A percentile compares a stretch with the other conserved stretches of the same genome.
Conservation (phyloP, 1,140 invertebrate genomes). For the Lineus longissimus region DNA sequence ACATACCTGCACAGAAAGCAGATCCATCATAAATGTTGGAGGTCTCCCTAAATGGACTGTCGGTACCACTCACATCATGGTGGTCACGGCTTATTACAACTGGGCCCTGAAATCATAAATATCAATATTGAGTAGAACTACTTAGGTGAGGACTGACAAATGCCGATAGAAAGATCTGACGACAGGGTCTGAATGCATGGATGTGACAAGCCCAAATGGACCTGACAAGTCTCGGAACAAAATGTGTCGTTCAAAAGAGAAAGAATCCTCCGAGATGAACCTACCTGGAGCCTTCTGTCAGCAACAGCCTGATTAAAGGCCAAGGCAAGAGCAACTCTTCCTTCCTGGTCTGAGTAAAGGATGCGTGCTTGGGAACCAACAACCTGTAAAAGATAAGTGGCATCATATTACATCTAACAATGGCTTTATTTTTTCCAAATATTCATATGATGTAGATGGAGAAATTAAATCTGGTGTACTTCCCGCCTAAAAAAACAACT, state of each 20-base stretch:
- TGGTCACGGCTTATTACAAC: slow-evolving; percentile 67
- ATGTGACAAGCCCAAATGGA: not conserved
- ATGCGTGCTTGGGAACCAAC: slow-evolving; percentile 66
- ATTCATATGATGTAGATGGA: too few species aligned
- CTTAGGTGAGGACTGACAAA: too few species aligned
- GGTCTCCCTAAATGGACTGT: slow-evolving; percentile 67
- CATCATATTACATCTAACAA: slow-evolving; percentile 7
- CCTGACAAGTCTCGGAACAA: too few species aligned
- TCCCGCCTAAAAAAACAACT: too few species aligned
- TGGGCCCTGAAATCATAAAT: slow-evolving; percentile 56
- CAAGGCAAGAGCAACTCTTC: slow-evolving; percentile 58
- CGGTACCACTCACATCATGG: slow-evolving; percentile 69
- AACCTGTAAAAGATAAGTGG: slow-evolving; percentile 30
- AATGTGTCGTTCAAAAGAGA: too few species aligned
- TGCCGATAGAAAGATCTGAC: too few species aligned
- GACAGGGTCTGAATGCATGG: not conserved
- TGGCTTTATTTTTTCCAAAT: too few species aligned
- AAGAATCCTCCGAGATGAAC: too few species aligned
- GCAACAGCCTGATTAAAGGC: slow-evolving; percentile 63
- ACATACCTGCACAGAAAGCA: slow-evolving; percentile 61
- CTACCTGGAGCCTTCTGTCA: slow-evolving; percentile 55
- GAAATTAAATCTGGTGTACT: too few species aligned
- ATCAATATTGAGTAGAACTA: too few species aligned
- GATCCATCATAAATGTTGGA: slow-evolving; percentile 68
- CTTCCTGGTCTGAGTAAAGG: slow-evolving; percentile 64